These are phyloP conservation scores for Caenorhabditis doughertyi DNA, from an alignment of 2,888 invertebrate species.

Conservation along the genomic window DNA sequence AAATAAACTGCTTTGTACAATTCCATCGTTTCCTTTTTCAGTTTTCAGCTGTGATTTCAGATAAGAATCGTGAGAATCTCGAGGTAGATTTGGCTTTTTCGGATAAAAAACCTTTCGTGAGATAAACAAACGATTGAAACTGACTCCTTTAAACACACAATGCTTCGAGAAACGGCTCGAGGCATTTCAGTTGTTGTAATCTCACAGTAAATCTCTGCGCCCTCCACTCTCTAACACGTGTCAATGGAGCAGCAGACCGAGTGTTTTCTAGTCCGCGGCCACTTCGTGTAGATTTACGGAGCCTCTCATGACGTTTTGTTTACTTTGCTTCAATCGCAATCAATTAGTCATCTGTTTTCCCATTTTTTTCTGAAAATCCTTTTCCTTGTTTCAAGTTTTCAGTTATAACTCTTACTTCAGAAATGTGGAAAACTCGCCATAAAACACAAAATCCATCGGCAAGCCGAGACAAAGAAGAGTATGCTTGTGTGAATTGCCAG, in stretches of 20 bases:
- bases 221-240: conserved; percentile 3
- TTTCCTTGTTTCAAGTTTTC: background rate
- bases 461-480: conserved; percentile 40
- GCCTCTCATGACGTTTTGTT: background rate
- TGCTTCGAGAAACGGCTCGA: too few relatives aligned
- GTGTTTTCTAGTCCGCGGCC: background rate
- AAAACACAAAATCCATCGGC: conserved; percentile 12
- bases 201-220: background rate
- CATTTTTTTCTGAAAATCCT: background rate
- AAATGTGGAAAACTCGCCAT: conserved; percentile 36
- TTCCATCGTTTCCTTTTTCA: background rate
- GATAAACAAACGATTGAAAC: too few relatives aligned
- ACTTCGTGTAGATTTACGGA: conserved; percentile 5
- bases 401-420: background rate
- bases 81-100: background rate
- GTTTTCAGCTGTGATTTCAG: background rate
- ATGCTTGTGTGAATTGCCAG: conserved; percentile 78
- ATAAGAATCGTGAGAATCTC: background rate
- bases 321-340: background rate
- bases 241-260: conserved; percentile 23
- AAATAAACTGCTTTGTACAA: conserved; percentile 53
- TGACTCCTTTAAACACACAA: too few relatives aligned
- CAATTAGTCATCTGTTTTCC: background rate
- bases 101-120: too few relatives aligned
- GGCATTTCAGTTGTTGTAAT: too few relatives aligned